phyloP scores from a whole-genome alignment of 1,140 invertebrate species.

The Drosophila teissieri region DNA sequence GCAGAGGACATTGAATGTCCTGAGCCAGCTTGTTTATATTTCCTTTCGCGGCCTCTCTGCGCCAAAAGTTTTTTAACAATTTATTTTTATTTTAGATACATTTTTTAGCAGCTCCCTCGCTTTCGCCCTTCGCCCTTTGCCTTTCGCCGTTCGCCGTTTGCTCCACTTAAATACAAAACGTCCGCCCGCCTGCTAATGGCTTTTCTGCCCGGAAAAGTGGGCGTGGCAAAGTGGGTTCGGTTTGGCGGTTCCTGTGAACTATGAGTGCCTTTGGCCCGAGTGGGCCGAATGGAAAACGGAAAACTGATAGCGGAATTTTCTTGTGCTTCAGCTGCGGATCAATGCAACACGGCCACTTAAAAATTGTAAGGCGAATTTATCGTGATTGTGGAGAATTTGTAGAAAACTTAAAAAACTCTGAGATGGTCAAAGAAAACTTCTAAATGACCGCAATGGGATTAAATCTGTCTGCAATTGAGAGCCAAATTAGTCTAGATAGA shows the following conservation, averaged over 20 bases:
- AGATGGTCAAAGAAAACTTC: slow-evolving; percentile 7
- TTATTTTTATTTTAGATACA: slow-evolving; percentile 60
- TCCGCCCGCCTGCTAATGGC: slow-evolving; percentile 57
- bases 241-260: slow-evolving; percentile 43
- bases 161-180: slow-evolving; percentile 60
- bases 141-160: slow-evolving; percentile 34
- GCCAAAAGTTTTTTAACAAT: slow-evolving; percentile 54
- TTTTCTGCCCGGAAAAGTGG: slow-evolving; percentile 16
- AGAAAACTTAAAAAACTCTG: slow-evolving; percentile 6
- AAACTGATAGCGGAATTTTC: slow-evolving; percentile 51
- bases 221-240: slow-evolving; percentile 9
- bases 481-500: background rate
- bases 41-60: slow-evolving; percentile 35
- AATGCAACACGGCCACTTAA: slow-evolving; percentile 36
- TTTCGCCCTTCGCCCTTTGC: slow-evolving; percentile 35
- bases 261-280: slow-evolving; percentile 40
- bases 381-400: slow-evolving; percentile 26
- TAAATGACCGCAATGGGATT: background rate
- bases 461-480: background rate
- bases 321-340: slow-evolving; percentile 44
- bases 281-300: slow-evolving; percentile 39
- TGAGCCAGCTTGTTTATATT: slow-evolving; percentile 58
- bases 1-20: slow-evolving; percentile 51
- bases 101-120: slow-evolving; percentile 18
- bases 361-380: slow-evolving; percentile 56